Evolutionary conservation across 2,113 vertebrate genomes (phyloP), one percentile per base, ranked within the genome.

Genomic region (Mustelus asterias): DNA sequence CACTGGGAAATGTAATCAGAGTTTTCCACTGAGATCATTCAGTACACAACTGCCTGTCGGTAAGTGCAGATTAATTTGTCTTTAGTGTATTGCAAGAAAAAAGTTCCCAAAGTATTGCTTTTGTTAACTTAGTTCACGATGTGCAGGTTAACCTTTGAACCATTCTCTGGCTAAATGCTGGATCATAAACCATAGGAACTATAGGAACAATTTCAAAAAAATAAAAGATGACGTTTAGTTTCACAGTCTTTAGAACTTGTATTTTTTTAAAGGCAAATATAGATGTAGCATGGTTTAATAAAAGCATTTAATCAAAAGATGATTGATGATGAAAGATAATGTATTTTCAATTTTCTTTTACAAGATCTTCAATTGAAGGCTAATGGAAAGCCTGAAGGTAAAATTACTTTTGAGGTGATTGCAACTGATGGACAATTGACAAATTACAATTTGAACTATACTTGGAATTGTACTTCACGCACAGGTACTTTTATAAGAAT

Each of bases 341-440:
- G 48, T 54, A 54, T 65, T 93, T 93, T 90, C 37, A 26, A 41
- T 11, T 94, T 48, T 94, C 72, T 11, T 72, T 76, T 72, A 54
- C 26, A 72, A 95, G 94, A 16, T 54, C 1, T 0, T 24, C 0
- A 13, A 11, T 76, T 76, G 41, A 2, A 26, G 5, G 2, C 2
- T 1, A 0, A 11, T 1, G 33, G 1, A 0, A 10, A 90, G 54
- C 0, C 9, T 33, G 26, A 58, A 29, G 10, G 5, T 60, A 1
- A 13, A 13, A 90, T 90, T 33, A 4, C 0, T 60, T 89, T 89
- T 58, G 0, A 58, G 26, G 22, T 89, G 54, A 22, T 0, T 63
- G 3, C 60, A 63, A 48, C 1, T 20, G 8, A 5, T 6, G 9
- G 29, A 9, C 8, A 11, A 10, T 33, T 3, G 4, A 3, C 0